These are phyloP conservation scores for Bimastos eiseni DNA, from an alignment of 2,888 invertebrate genomes.

Conservation along the genomic window DNA sequence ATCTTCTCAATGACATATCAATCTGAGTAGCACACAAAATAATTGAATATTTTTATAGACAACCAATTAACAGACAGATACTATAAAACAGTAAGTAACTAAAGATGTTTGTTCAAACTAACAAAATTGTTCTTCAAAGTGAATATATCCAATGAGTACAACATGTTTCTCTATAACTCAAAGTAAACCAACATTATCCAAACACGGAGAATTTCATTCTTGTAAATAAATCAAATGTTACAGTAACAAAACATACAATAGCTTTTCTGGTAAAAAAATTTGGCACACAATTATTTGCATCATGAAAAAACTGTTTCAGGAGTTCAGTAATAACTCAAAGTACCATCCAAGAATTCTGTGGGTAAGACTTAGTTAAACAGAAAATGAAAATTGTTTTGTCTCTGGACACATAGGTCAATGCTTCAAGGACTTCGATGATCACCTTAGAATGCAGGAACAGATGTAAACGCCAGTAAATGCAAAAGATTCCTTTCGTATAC, in stretches of 20 bases:
- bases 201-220: not conserved
- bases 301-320: not conserved
- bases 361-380: not conserved
- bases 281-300: slow-evolving; percentile 4
- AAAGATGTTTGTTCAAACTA: not conserved
- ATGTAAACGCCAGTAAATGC: not conserved
- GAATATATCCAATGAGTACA: not conserved
- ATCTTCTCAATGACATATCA: not conserved
- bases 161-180: not conserved
- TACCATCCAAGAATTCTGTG: not conserved
- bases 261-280: not conserved
- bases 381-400: not conserved
- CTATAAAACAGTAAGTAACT: not conserved
- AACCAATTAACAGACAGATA: not conserved
- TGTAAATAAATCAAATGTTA: not conserved
- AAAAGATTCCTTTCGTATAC: not conserved
- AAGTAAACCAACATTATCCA: not conserved
- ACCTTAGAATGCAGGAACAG: not conserved
- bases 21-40: not conserved
- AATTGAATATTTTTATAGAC: not conserved
- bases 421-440: not conserved
- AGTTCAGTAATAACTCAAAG: not conserved
- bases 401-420: not conserved
- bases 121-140: slow-evolving; percentile 13
- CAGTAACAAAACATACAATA: not conserved